Conservation (phyloP, 2,888 invertebrate species). For the Invenusta paracnida region DNA sequence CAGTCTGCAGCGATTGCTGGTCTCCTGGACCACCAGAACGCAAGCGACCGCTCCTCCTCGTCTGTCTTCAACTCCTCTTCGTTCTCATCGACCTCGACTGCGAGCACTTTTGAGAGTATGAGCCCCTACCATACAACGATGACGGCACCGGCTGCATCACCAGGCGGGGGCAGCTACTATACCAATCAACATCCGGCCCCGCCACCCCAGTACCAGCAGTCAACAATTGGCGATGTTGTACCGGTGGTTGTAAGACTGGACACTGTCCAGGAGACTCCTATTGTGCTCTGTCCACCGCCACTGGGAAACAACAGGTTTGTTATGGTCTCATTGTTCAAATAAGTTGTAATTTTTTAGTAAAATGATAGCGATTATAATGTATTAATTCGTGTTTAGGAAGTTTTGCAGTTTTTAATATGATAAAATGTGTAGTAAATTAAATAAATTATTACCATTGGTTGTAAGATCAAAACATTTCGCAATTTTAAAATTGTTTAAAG, state of each 20-base stretch:
- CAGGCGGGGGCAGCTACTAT: background rate
- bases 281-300: background rate
- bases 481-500: no score
- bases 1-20: background rate
- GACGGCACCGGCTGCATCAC: background rate
- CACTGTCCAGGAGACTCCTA: background rate
- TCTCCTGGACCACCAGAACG: background rate
- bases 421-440: no score
- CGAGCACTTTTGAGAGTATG: background rate
- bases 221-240: background rate
- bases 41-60: no score
- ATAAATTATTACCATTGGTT: no score
- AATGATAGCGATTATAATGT: no score
- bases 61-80: background rate
- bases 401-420: no score
- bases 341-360: no score
- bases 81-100: background rate
- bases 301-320: background rate
- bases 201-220: no score
- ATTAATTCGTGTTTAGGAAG: no score
- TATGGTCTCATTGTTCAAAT: no score
- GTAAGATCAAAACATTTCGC: no score
- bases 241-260: background rate
- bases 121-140: background rate
- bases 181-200: background rate